Evolutionary conservation across 2,888 invertebrate species (phyloP), one percentile per base, ranked within the genome.

Genomic region (Caprella mutica): DNA sequence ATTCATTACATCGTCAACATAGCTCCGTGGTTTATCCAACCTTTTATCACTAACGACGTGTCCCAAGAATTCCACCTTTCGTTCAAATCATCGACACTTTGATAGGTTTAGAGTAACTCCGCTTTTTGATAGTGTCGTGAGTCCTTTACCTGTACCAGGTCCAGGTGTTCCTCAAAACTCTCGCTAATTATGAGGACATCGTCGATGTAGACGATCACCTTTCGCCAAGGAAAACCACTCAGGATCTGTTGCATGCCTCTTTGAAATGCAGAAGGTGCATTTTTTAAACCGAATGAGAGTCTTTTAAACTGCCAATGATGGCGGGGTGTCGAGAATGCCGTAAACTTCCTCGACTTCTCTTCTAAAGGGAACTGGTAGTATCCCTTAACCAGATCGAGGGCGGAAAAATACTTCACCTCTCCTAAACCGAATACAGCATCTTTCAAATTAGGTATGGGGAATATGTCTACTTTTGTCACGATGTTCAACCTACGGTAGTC

Each of bases 361-460:
- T 43, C 43, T 21, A 21, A 26, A 9, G 40, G 40, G 40, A 40
- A 19, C 21, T 40, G 40, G n/a, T 40, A 40, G 21, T 19, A 40
- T 5, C 43, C 23, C 5, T 26, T 14, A 9, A 43, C 50, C 3
- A 50, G 26, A 21, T 50, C 50, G 33, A 50, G 29, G 24, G 26
- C 33, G 14, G 50, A 33, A n/a, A 50, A 50, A 26, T 48, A 30
- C 19, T 50, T 50, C 12, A 50, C 50, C 12, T 33, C 50, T 26
- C 19, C 30, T 5, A 50, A 33, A 3, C 50, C 50, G 33, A 50
- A 50, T n/a, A 50, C 50, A 30, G 50, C 29, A 50, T 50, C 29
- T 9, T 17, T 4, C 33, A 30, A 8, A 21, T 50, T 8, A 2
- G 43, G 43, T 12, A 21, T 43, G n/a, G 43, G 43, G 17, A 43